phyloP scores from a whole-genome alignment of 2,888 invertebrate species.

The Metacarcinus magister region DNA sequence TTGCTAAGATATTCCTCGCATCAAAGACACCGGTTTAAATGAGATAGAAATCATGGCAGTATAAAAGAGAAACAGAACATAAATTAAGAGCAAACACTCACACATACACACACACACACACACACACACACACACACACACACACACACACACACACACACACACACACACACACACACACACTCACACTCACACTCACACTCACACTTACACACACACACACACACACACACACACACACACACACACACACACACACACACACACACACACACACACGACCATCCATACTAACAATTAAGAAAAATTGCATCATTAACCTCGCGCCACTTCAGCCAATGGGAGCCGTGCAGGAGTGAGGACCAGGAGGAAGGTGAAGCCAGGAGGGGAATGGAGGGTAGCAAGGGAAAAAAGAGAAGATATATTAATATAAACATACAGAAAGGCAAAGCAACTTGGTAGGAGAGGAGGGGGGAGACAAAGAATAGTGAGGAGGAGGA shows the following conservation, averaged over 20 bases:
- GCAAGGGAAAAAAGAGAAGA: neutral
- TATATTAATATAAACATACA: neutral
- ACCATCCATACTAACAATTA: neutral
- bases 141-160: too few relatives aligned
- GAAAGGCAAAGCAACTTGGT: neutral
- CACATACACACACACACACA: too few relatives aligned
- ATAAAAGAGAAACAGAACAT: neutral
- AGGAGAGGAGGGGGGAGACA: neutral
- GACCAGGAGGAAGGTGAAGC: neutral
- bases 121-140: too few relatives aligned
- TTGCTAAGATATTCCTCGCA: slow-evolving; percentile 22
- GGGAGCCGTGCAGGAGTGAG: neutral
- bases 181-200: too few relatives aligned
- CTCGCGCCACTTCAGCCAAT: neutral
- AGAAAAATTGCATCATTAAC: neutral
- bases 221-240: slow-evolving; percentile 31
- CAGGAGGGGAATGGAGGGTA: neutral
- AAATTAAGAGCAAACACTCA: neutral
- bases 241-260: slow-evolving; percentile 37
- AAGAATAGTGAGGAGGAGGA: neutral
- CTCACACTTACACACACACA: neutral
- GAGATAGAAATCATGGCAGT: neutral
- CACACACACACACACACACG: neutral
- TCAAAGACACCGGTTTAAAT: slow-evolving; percentile 34
- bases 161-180: too few relatives aligned